Conservation (phyloP, 2,113 vertebrate genomes). For the Dromiciops gliroides region DNA sequence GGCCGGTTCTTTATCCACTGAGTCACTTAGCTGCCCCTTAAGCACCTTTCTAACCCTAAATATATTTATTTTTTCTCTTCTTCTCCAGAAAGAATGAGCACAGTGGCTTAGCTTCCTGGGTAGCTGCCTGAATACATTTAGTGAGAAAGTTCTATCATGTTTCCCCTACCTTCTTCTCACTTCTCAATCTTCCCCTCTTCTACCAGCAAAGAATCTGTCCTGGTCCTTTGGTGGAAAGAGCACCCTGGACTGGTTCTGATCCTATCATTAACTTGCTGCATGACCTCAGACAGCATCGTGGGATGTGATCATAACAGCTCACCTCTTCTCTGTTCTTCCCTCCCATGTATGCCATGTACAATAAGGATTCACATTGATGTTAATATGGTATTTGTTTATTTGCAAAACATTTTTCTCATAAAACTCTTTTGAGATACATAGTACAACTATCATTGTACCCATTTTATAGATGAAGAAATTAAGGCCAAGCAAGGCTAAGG, state of each 20-base stretch:
- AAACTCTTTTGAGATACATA: neutral
- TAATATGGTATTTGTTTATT: neutral
- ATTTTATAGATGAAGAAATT: neutral
- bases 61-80: neutral
- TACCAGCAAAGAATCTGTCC: no score
- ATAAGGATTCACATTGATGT: neutral
- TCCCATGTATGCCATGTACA: neutral
- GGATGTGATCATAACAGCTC: neutral
- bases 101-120: no score
- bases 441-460: neutral
- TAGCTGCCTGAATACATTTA: neutral
- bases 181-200: neutral
- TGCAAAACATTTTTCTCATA: neutral
- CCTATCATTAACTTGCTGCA: neutral
- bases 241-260: neutral
- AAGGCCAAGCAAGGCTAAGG: neutral
- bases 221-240: neutral
- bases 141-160: neutral
- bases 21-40: no score
- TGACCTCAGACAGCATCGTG: neutral
- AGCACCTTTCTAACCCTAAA: neutral
- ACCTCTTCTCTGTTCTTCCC: neutral
- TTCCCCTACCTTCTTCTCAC: neutral
- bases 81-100: neutral
- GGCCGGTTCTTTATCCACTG: no score